Conservation (phyloP, 2,888 invertebrate genomes). For the Drosophila pullipes region DNA sequence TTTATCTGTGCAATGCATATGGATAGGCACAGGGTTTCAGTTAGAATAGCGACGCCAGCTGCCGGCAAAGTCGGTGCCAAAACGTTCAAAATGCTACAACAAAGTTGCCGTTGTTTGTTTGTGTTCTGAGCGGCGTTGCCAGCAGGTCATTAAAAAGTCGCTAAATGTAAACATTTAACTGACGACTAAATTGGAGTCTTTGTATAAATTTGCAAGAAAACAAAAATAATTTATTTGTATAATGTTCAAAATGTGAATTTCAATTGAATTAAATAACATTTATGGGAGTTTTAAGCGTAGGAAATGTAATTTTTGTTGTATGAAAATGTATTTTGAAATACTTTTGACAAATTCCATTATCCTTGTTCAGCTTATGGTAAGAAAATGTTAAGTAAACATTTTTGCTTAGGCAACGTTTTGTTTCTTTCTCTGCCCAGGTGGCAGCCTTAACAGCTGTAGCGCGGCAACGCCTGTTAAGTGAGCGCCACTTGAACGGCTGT, state of each 20-base stretch:
- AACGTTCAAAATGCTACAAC: slow-evolving; percentile 69
- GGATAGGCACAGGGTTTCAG: slow-evolving; percentile 56
- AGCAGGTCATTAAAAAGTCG: slow-evolving; percentile 19
- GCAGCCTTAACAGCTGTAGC: slow-evolving; percentile 68
- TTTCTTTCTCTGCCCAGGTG: slow-evolving; percentile 43
- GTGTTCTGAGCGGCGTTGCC: slow-evolving; percentile 69
- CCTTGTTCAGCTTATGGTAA: neutral
- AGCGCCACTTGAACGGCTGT: slow-evolving; percentile 63
- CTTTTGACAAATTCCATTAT: neutral
- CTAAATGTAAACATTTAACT: slow-evolving; percentile 39
- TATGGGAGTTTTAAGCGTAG: no score
- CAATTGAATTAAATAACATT: neutral
- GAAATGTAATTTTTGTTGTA: neutral
- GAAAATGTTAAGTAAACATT: neutral
- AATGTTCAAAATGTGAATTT: neutral
- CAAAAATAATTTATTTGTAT: neutral
- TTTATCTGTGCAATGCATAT: slow-evolving; percentile 52
- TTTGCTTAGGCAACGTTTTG: neutral
- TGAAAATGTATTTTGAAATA: neutral
- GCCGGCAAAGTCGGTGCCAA: slow-evolving; percentile 69
- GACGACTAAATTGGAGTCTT: slow-evolving; percentile 32
- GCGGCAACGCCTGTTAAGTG: slow-evolving; percentile 52
- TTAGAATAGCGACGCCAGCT: slow-evolving; percentile 54
- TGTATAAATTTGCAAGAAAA: neutral
- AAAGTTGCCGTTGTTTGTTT: slow-evolving; percentile 70